phyloP scores from a whole-genome alignment of 2,888 invertebrate genomes.

The Endotricha flammealis region DNA sequence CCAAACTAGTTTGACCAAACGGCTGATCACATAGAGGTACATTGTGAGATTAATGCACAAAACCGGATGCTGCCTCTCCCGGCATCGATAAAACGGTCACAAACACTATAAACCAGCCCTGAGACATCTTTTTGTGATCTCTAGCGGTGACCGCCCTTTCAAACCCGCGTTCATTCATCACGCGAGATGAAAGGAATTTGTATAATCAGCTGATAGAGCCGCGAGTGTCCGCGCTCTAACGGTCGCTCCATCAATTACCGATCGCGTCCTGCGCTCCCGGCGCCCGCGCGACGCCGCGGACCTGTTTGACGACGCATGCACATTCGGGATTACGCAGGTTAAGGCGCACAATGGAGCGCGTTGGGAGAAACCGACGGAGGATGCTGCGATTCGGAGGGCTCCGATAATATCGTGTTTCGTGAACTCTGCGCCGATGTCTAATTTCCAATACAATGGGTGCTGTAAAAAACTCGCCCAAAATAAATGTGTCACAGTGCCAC shows the following conservation, averaged over 20 bases:
- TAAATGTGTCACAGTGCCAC: slow-evolving; percentile 77
- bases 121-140: slow-evolving; percentile 59
- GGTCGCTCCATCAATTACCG: slow-evolving; percentile 66
- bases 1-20: slow-evolving; percentile 71
- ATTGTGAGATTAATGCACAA: slow-evolving; percentile 69
- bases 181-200: slow-evolving; percentile 59
- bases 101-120: slow-evolving; percentile 59
- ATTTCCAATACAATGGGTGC: slow-evolving; percentile 74
- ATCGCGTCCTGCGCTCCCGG: slow-evolving; percentile 39
- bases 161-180: slow-evolving; percentile 58
- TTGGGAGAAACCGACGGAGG: slow-evolving; percentile 51
- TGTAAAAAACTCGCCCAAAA: slow-evolving; percentile 71
- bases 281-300: slow-evolving; percentile 36
- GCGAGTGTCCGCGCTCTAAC: slow-evolving; percentile 43
- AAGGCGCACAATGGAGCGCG: slow-evolving; percentile 39
- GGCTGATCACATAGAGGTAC: slow-evolving; percentile 56
- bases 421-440: slow-evolving; percentile 70
- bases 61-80: slow-evolving; percentile 73
- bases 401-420: slow-evolving; percentile 71
- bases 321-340: slow-evolving; percentile 28
- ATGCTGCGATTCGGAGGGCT: slow-evolving; percentile 47
- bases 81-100: slow-evolving; percentile 66
- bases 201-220: slow-evolving; percentile 62
- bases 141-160: slow-evolving; percentile 57
- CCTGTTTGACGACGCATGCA: slow-evolving; percentile 57